Evolutionary conservation across 2,797 vertebrate genomes (phyloP), one percentile per base, ranked within the genome.

Genomic region (Spea hammondii): DNA sequence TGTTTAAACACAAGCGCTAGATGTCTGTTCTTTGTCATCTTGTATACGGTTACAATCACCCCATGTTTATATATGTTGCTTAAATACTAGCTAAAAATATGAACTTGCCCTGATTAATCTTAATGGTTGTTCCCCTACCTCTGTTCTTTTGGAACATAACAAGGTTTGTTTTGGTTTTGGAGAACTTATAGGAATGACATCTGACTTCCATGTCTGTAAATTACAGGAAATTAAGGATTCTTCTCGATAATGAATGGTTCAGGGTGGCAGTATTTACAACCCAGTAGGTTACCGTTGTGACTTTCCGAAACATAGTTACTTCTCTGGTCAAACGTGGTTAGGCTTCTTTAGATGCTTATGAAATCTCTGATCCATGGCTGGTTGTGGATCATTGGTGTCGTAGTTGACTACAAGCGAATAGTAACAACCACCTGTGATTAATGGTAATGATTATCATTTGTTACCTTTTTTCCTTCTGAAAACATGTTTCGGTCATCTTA

Each of bases 21-120:
- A 32, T 11, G 8, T 69, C 78, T 79, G 78, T n/a, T 69, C 47
- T 65, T 4, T 65, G 57, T 79, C 78, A 75, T 8, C 49, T 49
- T 70, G 72, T 64, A 8, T 79, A 74, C 51, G 70, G 50, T n/a
- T n/a, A 6, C 32, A 5, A 17, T 69, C 71, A 17, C 13, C 46
- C 65, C 64, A 46, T 79, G 77, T 79, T 68, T 73, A 73, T 79
- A 65, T 60, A 73, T 65, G 13, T 69, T 57, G 65, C 5, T 11
- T 53, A 79, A 67, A 69, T 44, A 64, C 1, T 74, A 64, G 50
- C 55, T 55, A 74, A 9, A 46, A 74, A 64, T 53, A 74, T 32
- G 32, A 64, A 54, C 32, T 65, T 10, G 10, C 57, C 48, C 46
- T 53, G 66, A 74, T 54, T 62, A 13, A 60, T 74, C n/a, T 68